These are phyloP conservation scores for Lucifuga dentata DNA, from an alignment of 2,113 vertebrate species.

Conservation along the genomic window DNA sequence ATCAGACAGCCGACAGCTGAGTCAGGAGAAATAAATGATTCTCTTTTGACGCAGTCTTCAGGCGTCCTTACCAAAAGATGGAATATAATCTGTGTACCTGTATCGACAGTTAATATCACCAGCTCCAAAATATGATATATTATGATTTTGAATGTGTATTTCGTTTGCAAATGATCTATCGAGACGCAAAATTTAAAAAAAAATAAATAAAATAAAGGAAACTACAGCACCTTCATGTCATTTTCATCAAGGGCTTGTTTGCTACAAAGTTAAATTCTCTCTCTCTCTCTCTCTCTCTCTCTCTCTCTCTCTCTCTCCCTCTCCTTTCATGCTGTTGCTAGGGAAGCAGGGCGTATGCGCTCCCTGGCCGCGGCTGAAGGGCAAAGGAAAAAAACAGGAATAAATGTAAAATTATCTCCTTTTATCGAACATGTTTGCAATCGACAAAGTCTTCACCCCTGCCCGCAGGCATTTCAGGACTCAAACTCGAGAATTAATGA, in stretches of 20 bases:
- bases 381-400: conserved; percentile 56
- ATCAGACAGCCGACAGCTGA: conserved; percentile 34
- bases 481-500: conserved; percentile 50
- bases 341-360: conserved; percentile 83
- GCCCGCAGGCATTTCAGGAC: conserved; percentile 14
- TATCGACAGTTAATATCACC: conserved; percentile 29
- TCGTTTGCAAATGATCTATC: conserved; percentile 19
- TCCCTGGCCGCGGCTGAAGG: conserved; percentile 74
- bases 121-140: conserved; percentile 12
- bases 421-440: conserved; percentile 36
- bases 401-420: conserved; percentile 22
- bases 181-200: conserved; percentile 1
- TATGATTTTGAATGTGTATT: conserved; percentile 27
- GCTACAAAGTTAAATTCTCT: conserved; percentile 67
- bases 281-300: conserved; percentile 3
- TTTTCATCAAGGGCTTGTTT: conserved; percentile 49
- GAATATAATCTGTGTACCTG: conserved; percentile 71
- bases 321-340: conserved; percentile 78
- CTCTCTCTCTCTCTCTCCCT: conserved; percentile 26
- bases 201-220: background rate
- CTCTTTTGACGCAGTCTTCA: conserved; percentile 48
- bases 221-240: conserved; percentile 8
- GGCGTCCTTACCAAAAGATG: conserved; percentile 46
- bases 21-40: conserved; percentile 45
- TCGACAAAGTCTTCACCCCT: background rate